Evolutionary conservation across 2,113 vertebrate genomes (phyloP).

Genomic region (Lipotes vexillifer): DNA sequence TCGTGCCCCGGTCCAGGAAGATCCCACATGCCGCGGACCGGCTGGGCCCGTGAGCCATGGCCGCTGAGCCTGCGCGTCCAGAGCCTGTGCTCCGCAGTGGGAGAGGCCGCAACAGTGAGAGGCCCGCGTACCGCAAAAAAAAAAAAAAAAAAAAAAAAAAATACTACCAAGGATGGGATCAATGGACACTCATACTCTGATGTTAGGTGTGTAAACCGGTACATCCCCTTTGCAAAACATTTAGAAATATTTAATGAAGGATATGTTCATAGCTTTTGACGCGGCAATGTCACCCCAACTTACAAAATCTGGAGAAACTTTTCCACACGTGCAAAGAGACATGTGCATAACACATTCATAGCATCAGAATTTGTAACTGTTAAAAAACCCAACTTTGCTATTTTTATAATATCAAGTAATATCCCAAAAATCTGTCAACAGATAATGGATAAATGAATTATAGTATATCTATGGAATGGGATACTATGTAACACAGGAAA

Average conservation of each 20-base stretch:
- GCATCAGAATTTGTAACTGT: not conserved
- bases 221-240: not conserved
- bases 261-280: not conserved
- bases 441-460: not conserved
- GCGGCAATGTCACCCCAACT: not conserved
- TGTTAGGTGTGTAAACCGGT: not conserved
- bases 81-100: no score
- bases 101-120: no score
- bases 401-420: not conserved
- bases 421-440: not conserved
- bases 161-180: not conserved
- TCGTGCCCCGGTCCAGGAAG: no score
- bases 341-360: not conserved
- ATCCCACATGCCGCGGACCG: no score
- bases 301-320: not conserved
- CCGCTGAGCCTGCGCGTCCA: no score
- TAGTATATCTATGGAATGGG: not conserved
- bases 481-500: not conserved
- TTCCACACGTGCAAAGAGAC: not conserved
- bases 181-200: accelerated
- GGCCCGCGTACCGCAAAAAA: no score
- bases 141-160: no score
- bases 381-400: not conserved
- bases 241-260: not conserved
- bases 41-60: no score